Evolutionary conservation across 2,888 invertebrate species (phyloP).

Genomic region (Tipula unca): DNA sequence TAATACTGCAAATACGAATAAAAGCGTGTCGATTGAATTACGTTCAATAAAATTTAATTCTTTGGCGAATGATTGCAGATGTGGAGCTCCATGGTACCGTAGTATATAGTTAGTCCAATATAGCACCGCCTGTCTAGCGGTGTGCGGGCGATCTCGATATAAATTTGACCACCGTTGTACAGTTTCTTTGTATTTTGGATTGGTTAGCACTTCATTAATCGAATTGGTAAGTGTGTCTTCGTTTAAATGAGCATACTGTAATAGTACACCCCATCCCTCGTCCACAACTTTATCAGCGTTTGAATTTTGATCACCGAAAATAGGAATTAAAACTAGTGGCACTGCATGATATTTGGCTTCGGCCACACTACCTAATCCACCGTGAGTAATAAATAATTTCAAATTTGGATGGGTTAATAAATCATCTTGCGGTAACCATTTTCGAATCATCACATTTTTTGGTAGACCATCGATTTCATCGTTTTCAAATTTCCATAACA

Average conservation of each 20-base stretch:
- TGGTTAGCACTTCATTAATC: constrained; percentile 28
- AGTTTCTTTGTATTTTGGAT: constrained; percentile 23
- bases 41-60: constrained; percentile 39
- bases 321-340: constrained; percentile 46
- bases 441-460: constrained; percentile 47
- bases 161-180: constrained; percentile 38
- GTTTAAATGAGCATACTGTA: constrained; percentile 36
- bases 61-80: constrained; percentile 41
- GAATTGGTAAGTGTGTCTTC: constrained; percentile 31
- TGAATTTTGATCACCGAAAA: constrained; percentile 45
- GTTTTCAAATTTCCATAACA: constrained; percentile 62
- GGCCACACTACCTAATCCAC: constrained; percentile 48
- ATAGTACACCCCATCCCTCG: constrained; percentile 39
- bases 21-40: constrained; percentile 40
- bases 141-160: constrained; percentile 44
- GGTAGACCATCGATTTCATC: constrained; percentile 48
- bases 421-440: constrained; percentile 63
- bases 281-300: constrained; percentile 42
- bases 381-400: constrained; percentile 56
- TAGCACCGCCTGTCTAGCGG: constrained; percentile 42
- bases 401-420: constrained; percentile 53
- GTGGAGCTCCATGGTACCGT: constrained; percentile 42
- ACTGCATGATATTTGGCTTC: constrained; percentile 44
- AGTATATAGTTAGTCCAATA: constrained; percentile 46
- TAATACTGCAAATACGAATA: not conserved